Evolutionary conservation across 2,888 invertebrate species (phyloP).

Genomic region (Caenorhabditis sp.): DNA sequence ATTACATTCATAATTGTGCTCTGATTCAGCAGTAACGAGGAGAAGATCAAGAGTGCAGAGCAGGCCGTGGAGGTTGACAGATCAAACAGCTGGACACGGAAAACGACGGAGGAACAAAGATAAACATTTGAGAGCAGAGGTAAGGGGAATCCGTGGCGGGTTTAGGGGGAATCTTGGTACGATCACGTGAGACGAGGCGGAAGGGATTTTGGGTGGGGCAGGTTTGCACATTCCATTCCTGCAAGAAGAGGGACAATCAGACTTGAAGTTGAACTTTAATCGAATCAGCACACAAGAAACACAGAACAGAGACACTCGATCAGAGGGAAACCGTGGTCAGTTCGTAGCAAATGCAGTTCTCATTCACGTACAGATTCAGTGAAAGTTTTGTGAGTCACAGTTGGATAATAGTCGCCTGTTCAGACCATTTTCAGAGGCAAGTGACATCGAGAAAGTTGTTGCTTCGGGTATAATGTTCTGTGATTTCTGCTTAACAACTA

Average conservation of each 20-base stretch:
- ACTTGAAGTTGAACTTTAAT: not conserved
- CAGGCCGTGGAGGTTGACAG: constrained; percentile 1
- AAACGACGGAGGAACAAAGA: constrained; percentile 39
- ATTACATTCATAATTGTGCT: constrained; percentile 17
- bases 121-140: constrained; percentile 41
- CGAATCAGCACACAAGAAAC: not conserved
- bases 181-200: not conserved
- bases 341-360: too few species aligned
- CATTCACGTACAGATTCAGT: too few species aligned
- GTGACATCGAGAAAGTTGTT: too few species aligned
- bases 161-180: not conserved
- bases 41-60: constrained; percentile 42
- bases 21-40: constrained; percentile 8
- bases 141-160: not conserved
- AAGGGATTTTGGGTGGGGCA: not conserved
- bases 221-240: not conserved
- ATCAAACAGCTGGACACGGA: constrained; percentile 58
- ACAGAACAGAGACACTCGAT: not conserved
- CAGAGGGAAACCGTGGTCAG: too few species aligned
- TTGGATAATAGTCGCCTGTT: too few species aligned
- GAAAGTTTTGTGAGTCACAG: too few species aligned
- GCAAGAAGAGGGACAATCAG: not conserved
- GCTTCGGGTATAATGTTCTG: too few species aligned
- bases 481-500: too few species aligned
- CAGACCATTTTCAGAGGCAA: too few species aligned